Evolutionary conservation across 1,140 invertebrate species (phyloP).

Genomic region (Lepidostoma basale): DNA sequence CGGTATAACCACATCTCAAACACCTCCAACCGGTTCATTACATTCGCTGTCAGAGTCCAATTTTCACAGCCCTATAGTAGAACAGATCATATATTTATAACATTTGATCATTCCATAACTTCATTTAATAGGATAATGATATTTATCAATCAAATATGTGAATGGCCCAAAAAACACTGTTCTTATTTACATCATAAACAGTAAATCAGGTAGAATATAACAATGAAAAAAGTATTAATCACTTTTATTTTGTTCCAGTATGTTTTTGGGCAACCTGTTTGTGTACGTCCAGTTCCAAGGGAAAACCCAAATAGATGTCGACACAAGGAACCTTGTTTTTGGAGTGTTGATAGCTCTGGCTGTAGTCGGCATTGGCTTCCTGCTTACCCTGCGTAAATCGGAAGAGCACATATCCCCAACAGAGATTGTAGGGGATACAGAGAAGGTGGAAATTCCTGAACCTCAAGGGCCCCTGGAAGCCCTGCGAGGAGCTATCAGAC

Average conservation of each 20-base stretch:
- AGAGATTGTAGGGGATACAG: slow-evolving; percentile 60
- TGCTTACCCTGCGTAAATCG: slow-evolving; percentile 68
- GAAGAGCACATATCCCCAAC: slow-evolving; percentile 47
- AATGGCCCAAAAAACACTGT: no score
- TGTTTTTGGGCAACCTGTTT: slow-evolving; percentile 93
- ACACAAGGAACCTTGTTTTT: slow-evolving; percentile 75
- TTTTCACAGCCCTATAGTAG: no score
- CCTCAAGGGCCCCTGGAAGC: slow-evolving; percentile 68
- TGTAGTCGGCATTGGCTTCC: slow-evolving; percentile 70
- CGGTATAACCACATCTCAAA: no score
- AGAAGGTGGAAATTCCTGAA: slow-evolving; percentile 64
- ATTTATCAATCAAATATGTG: no score
- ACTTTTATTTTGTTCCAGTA: slow-evolving; percentile 66
- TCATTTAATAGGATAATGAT: no score
- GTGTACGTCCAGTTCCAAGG: slow-evolving; percentile 90
- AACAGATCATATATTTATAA: no score
- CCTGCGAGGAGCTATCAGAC: slow-evolving; percentile 72
- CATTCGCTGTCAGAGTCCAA: no score
- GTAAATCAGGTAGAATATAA: no score
- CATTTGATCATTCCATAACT: no score
- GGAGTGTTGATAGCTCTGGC: slow-evolving; percentile 73
- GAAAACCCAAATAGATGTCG: slow-evolving; percentile 67
- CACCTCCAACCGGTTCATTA: no score
- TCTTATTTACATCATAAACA: no score
- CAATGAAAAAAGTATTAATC: no score